These are phyloP conservation scores for Nomada flava DNA, from an alignment of 2,888 invertebrate genomes.

Conservation along the genomic window DNA sequence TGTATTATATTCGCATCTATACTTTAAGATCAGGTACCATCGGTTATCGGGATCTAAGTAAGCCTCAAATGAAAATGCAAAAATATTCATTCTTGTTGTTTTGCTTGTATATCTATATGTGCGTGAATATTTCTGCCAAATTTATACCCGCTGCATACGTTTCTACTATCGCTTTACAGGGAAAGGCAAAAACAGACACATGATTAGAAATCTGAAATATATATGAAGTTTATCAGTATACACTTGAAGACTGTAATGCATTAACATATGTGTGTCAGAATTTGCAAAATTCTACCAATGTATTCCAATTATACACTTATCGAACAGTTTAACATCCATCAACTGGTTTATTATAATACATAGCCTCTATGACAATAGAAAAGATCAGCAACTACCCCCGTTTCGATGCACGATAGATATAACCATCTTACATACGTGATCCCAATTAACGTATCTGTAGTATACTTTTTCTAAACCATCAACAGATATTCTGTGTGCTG, in stretches of 20 bases:
- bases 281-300: constrained; percentile 52
- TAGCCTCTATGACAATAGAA: constrained; percentile 58
- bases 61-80: constrained; percentile 45
- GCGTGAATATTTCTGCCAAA: constrained; percentile 3
- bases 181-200: constrained; percentile 54
- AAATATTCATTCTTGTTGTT: constrained; percentile 23
- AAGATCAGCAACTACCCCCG: constrained; percentile 38
- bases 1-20: constrained; percentile 12
- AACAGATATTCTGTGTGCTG: constrained; percentile 62
- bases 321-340: constrained; percentile 39
- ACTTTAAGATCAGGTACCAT: constrained; percentile 37
- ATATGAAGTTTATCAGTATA: constrained; percentile 62
- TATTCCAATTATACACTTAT: constrained; percentile 47
- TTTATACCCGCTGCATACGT: constrained; percentile 11
- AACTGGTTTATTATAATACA: constrained; percentile 51
- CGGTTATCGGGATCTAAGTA: constrained; percentile 19
- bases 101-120: not conserved
- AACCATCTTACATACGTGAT: constrained; percentile 36
- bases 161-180: constrained; percentile 35
- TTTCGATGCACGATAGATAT: constrained; percentile 31
- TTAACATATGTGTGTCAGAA: constrained; percentile 45
- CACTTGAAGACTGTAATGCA: constrained; percentile 51
- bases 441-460: constrained; percentile 43
- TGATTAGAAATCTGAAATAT: constrained; percentile 65
- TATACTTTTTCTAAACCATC: constrained; percentile 47